Evolutionary conservation across 2,113 vertebrate species (phyloP).

Genomic region (Rana temporaria): DNA sequence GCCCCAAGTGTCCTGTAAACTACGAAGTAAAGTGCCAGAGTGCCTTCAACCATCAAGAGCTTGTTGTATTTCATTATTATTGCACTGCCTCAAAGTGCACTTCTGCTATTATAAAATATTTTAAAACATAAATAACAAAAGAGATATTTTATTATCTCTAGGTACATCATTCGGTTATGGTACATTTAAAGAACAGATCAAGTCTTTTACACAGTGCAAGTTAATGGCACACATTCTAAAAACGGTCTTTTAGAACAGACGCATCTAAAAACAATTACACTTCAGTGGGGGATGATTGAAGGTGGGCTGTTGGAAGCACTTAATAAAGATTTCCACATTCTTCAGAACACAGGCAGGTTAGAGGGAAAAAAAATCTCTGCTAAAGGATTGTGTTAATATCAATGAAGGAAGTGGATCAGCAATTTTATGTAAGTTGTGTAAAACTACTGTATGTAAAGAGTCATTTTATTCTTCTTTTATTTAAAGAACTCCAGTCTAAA

Average conservation of each 20-base stretch:
- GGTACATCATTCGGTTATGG: constrained; percentile 53
- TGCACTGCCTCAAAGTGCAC: constrained; percentile 54
- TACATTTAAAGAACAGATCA: constrained; percentile 57
- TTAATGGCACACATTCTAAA: constrained; percentile 26
- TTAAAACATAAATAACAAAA: constrained; percentile 58
- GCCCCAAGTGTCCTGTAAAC: constrained; percentile 56
- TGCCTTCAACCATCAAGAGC: constrained; percentile 52
- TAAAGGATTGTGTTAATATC: no score
- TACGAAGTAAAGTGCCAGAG: constrained; percentile 46
- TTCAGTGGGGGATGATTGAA: constrained; percentile 38
- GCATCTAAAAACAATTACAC: constrained; percentile 37
- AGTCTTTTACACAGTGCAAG: constrained; percentile 43
- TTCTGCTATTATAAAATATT: constrained; percentile 58
- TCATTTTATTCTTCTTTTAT: no score
- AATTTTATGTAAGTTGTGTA: no score
- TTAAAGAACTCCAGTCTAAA: no score
- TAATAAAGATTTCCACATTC: constrained; percentile 38
- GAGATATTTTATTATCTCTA: constrained; percentile 55
- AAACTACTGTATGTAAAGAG: no score
- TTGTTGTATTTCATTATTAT: constrained; percentile 55
- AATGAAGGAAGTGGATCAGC: no score
- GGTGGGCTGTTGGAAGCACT: constrained; percentile 1
- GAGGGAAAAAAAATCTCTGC: neutral
- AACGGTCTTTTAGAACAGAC: constrained; percentile 7
- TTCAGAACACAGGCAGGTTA: neutral